Evolutionary conservation across 2,113 vertebrate genomes (phyloP).

Genomic region (Hipposideros armiger): DNA sequence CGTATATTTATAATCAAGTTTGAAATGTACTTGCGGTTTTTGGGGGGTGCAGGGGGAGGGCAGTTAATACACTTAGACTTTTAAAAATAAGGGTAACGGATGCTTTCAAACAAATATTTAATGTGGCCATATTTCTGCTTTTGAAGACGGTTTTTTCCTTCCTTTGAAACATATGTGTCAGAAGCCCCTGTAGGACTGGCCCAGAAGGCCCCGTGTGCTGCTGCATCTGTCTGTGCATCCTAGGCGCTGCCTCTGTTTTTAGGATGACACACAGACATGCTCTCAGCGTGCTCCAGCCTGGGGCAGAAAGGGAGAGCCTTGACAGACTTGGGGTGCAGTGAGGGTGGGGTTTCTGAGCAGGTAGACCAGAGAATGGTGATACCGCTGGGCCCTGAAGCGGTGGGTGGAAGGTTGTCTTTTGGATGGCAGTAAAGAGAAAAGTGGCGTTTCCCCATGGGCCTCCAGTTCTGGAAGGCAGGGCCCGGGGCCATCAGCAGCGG

Average conservation of each 20-base stretch:
- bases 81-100: neutral
- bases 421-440: neutral
- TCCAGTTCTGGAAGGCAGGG: neutral
- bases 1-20: neutral
- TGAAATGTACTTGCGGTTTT: neutral
- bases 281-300: fast-evolving
- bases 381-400: neutral
- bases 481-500: neutral
- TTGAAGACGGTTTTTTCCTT: no score
- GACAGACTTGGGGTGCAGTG: neutral
- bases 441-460: neutral
- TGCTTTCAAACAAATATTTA: neutral
- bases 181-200: neutral
- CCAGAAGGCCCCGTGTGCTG: no score
- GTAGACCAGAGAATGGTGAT: neutral
- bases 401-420: neutral
- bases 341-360: neutral
- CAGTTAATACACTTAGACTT: neutral
- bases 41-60: fast-evolving
- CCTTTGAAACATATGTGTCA: fast-evolving
- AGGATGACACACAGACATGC: no score
- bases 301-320: no score
- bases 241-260: neutral
- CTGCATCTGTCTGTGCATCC: no score
- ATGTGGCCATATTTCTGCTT: fast-evolving